phyloP scores from a whole-genome alignment of 2,113 vertebrate genomes.

The Hylia prasina region DNA sequence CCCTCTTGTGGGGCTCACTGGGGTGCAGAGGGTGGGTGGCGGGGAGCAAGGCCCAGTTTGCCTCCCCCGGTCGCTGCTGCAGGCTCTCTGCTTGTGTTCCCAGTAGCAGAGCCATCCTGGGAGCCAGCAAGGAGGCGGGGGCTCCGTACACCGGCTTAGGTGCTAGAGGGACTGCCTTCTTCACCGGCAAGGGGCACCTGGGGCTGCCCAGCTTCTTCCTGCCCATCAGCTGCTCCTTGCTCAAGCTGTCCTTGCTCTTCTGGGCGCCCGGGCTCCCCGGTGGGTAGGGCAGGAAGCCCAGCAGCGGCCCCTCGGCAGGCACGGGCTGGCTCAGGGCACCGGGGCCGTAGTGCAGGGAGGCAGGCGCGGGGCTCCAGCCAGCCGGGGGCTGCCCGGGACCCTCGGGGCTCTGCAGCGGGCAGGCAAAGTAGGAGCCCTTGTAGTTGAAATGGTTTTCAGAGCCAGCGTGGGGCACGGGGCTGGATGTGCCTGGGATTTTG shows the following conservation, averaged over 20 bases:
- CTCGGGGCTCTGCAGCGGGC: slow-evolving; percentile 64
- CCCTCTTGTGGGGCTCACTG: neutral
- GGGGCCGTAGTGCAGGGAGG: slow-evolving; percentile 33
- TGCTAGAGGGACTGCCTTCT: slow-evolving; percentile 64
- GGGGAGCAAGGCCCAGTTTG: slow-evolving; percentile 61
- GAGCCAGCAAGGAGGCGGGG: slow-evolving; percentile 71
- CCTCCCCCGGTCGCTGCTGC: slow-evolving; percentile 58
- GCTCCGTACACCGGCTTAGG: slow-evolving; percentile 85
- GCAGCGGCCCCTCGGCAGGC: slow-evolving; percentile 35
- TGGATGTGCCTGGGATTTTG: slow-evolving; percentile 41
- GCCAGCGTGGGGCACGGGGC: slow-evolving; percentile 30
- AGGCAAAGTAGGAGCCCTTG: slow-evolving; percentile 79
- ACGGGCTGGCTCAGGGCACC: slow-evolving; percentile 41
- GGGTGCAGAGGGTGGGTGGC: neutral
- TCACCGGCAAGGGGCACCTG: slow-evolving; percentile 39
- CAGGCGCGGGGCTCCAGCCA: slow-evolving; percentile 64
- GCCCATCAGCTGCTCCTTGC: slow-evolving; percentile 18
- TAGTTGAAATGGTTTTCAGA: slow-evolving; percentile 69
- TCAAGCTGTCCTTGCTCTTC: slow-evolving; percentile 37
- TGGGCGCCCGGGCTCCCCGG: slow-evolving; percentile 16
- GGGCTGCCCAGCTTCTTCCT: slow-evolving; percentile 65
- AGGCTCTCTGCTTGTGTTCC: slow-evolving; percentile 55
- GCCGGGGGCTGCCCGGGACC: slow-evolving; percentile 20
- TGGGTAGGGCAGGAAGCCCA: slow-evolving; percentile 63
- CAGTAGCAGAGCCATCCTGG: slow-evolving; percentile 57